Evolutionary conservation across 2,797 vertebrate species (phyloP), one percentile per base, ranked within the genome.

Genomic region (Austrolebias charrua): DNA sequence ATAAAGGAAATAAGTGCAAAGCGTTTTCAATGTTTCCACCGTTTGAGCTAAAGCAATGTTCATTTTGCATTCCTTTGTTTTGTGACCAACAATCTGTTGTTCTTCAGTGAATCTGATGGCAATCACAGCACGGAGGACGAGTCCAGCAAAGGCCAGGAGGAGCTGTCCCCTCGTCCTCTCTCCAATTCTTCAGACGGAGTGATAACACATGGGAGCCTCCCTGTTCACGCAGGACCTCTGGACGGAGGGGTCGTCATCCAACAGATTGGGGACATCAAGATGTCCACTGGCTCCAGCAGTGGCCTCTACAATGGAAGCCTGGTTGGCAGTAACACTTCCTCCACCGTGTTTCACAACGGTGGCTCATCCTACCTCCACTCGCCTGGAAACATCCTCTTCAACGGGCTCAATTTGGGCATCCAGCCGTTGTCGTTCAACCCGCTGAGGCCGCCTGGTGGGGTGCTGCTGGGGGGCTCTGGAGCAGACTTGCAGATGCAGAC

Each of bases 91-190:
- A 7, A 50, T 66, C 46, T 71, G 9, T 55, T 1, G n/a, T 45
- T 51, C 44, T 56, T 49, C 10, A 92, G 90, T 84, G 90, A 92
- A 71, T 92, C 90, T 24, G 90, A 92, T 81, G 90, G 90, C 47
- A 92, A 92, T 81, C 90, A 92, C 86, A 92, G 89, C 76, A 92
- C 90, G 57, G 97, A 99, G 87, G 97, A 99, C 61, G 97, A 99
- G 87, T 99, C 96, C 57, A 98, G 96, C 87, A 99, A 99, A 86
- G 97, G 97, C 35, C 95, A 98, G 63, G 97, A 98, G 65, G 97
- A 99, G 87, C 72, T 98, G 75, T 98, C 97, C 74, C 97, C 97
- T 31, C 94, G 97, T 60, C 93, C 96, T 0, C 94, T 97, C 71
- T 95, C 95, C 6, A 91, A 90, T 78, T 94, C 94, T 6, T 93